These are phyloP conservation scores for Eublepharis macularius DNA, from an alignment of 2,113 vertebrate genomes.

Conservation along the genomic window DNA sequence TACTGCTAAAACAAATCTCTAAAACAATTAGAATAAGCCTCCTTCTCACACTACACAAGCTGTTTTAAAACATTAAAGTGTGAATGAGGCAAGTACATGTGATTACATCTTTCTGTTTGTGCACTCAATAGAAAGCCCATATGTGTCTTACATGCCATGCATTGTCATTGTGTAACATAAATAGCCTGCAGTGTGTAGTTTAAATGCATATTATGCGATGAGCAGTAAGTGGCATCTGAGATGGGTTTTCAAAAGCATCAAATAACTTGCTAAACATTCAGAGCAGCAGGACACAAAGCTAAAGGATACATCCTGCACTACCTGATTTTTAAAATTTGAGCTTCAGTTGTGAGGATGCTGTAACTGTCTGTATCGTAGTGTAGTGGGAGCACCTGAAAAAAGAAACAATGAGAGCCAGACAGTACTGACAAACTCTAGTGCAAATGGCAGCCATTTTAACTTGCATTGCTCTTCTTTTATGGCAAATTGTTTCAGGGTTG, in stretches of 20 bases:
- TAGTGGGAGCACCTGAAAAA: background rate
- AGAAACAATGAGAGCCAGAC: background rate
- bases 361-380: background rate
- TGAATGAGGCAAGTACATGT: too few relatives aligned
- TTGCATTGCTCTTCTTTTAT: background rate
- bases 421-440: background rate
- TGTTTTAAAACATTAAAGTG: too few relatives aligned
- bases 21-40: too few relatives aligned
- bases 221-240: background rate
- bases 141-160: background rate
- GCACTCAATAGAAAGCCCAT: too few relatives aligned
- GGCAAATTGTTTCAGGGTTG: background rate
- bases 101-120: too few relatives aligned
- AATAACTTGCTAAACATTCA: background rate
- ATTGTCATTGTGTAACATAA: background rate
- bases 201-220: background rate
- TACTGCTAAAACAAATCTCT: too few relatives aligned
- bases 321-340: background rate
- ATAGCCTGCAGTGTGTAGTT: background rate
- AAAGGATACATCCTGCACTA: background rate
- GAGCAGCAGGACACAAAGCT: background rate
- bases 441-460: background rate
- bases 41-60: too few relatives aligned
- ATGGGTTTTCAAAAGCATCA: background rate
- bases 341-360: background rate